phyloP scores from a whole-genome alignment of 2,888 invertebrate species.

The Alentia gelatinosa region DNA sequence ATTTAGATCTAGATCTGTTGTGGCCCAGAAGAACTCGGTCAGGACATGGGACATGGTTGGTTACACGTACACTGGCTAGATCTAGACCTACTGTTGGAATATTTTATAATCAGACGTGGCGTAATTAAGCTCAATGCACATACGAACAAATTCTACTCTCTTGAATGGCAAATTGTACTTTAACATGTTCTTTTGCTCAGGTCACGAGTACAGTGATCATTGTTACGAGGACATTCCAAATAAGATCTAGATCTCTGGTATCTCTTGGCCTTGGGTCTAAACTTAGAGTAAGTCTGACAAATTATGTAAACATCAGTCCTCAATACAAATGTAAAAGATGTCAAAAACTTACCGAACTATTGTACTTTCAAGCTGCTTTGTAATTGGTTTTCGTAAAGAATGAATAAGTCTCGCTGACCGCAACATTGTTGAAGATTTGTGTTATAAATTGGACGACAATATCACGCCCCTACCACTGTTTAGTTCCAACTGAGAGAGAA shows the following conservation, averaged over 20 bases:
- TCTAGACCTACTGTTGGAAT: no score
- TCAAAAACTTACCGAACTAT: background rate
- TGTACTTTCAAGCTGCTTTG: background rate
- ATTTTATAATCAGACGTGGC: no score
- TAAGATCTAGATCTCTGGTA: no score
- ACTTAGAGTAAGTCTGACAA: background rate
- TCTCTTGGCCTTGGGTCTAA: background rate
- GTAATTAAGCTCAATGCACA: no score
- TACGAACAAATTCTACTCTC: no score
- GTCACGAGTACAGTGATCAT: constrained; percentile 14
- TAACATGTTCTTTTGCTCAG: background rate
- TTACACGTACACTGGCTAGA: no score
- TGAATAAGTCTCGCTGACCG: constrained; percentile 16
- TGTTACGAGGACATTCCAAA: no score
- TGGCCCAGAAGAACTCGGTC: no score
- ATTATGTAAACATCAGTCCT: background rate
- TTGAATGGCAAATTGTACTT: no score
- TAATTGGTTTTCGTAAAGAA: background rate
- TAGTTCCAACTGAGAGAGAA: background rate
- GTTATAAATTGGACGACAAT: background rate
- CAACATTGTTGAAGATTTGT: constrained; percentile 15
- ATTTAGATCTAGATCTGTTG: no score
- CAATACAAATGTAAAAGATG: background rate
- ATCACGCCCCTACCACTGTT: background rate
- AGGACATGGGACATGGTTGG: no score